phyloP scores from a whole-genome alignment of 2,888 invertebrate genomes.

The Netelia virgata region DNA sequence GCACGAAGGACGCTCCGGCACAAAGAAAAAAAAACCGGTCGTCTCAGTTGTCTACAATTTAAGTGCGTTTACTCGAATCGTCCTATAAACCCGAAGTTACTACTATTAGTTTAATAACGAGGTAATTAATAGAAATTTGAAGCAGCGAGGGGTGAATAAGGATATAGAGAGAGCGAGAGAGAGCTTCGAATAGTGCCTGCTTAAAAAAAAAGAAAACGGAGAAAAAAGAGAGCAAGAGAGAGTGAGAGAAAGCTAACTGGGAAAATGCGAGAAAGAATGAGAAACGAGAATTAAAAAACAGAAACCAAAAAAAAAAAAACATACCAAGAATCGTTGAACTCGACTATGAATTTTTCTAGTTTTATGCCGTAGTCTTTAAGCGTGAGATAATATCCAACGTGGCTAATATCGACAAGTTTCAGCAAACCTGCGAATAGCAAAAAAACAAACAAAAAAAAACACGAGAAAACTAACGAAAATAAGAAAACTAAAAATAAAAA shows the following conservation, averaged over 20 bases:
- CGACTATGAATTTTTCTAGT: constrained; percentile 68
- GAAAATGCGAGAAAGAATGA: constrained; percentile 75
- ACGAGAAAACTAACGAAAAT: not conserved
- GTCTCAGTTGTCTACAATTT: constrained; percentile 55
- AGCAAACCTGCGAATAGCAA: not conserved
- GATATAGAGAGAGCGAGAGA: constrained; percentile 74
- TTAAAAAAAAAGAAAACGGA: constrained; percentile 73
- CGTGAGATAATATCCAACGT: constrained; percentile 39
- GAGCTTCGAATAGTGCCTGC: constrained; percentile 84
- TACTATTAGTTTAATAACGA: constrained; percentile 43
- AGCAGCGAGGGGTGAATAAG: constrained; percentile 53
- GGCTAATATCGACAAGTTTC: constrained; percentile 27
- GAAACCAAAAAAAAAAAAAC: constrained; percentile 12
- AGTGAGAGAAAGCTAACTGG: constrained; percentile 60
- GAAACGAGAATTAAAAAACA: constrained; percentile 22
- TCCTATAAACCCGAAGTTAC: constrained; percentile 55
- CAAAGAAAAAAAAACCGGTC: not conserved
- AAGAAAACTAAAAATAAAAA: constrained; percentile 1
- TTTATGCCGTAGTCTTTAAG: constrained; percentile 66
- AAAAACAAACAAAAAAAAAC: no score
- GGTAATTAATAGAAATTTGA: constrained; percentile 52
- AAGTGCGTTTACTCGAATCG: constrained; percentile 46
- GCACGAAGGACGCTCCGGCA: constrained; percentile 24
- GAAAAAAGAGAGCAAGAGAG: constrained; percentile 63
- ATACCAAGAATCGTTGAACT: constrained; percentile 51